Conservation (phyloP, 1,140 invertebrate genomes). For the Aphidius gifuensis region DNA sequence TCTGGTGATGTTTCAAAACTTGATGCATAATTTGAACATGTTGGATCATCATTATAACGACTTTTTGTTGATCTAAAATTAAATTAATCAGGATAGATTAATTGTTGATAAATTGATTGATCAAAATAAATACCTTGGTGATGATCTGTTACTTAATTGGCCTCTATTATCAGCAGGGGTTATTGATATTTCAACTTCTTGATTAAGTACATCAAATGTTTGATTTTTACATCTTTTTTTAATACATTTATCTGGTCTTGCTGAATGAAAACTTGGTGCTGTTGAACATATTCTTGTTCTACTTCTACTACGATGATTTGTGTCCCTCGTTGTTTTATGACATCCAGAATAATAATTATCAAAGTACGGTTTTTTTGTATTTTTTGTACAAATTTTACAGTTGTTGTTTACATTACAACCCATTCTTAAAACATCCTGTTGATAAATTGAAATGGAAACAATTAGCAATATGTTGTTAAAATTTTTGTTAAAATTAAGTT, state of each 20-base stretch:
- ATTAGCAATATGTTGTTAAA: too few relatives aligned
- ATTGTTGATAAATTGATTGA: too few relatives aligned
- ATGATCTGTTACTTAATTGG: constrained; percentile 14
- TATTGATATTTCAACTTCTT: background rate
- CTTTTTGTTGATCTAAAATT: background rate
- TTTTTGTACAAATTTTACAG: background rate
- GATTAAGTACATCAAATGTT: too few relatives aligned
- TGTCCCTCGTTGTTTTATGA: background rate
- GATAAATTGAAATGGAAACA: too few relatives aligned
- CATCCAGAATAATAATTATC: background rate
- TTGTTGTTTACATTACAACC: background rate
- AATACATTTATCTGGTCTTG: background rate
- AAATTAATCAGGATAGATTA: too few relatives aligned
- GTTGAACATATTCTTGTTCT: constrained; percentile 1
- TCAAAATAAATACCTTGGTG: constrained; percentile 4
- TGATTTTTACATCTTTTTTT: background rate
- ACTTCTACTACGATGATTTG: background rate
- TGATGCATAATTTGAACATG: constrained; percentile 17
- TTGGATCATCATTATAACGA: constrained; percentile 6
- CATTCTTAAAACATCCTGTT: constrained; percentile 13
- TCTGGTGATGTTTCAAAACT: constrained; percentile 25
- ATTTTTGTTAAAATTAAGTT: too few relatives aligned
- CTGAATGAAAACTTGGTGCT: constrained; percentile 10
- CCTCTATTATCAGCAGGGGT: background rate
- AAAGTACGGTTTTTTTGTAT: background rate